These are phyloP conservation scores for Yponomeuta sedellus DNA, from an alignment of 2,888 invertebrate species.

Conservation along the genomic window DNA sequence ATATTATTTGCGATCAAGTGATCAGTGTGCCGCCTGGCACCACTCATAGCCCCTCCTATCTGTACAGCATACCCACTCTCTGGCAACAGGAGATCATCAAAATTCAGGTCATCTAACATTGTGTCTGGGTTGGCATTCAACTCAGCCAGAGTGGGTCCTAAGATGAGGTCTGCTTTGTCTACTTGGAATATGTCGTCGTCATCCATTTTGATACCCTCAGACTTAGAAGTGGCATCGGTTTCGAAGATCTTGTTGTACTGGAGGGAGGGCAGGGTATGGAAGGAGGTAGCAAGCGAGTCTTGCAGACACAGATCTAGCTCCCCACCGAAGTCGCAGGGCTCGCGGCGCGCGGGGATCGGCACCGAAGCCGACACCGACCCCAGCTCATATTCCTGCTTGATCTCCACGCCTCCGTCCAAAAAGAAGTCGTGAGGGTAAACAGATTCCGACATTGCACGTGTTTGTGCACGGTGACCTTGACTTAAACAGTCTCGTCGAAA, in stretches of 20 bases:
- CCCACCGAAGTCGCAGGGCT: constrained; percentile 69
- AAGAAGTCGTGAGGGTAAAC: constrained; percentile 79
- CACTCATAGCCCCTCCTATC: constrained; percentile 68
- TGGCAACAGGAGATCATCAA: constrained; percentile 87
- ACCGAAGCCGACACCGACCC: constrained; percentile 76
- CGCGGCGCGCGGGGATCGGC: constrained; percentile 77
- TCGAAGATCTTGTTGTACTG: constrained; percentile 62
- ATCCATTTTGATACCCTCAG: constrained; percentile 85
- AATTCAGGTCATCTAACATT: constrained; percentile 88
- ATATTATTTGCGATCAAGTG: constrained; percentile 39
- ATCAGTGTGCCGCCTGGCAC: constrained; percentile 41
- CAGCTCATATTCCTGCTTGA: constrained; percentile 79
- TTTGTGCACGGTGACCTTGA: constrained; percentile 69
- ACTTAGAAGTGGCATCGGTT: constrained; percentile 60
- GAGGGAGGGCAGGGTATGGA: constrained; percentile 57
- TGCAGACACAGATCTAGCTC: constrained; percentile 76
- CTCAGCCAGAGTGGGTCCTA: constrained; percentile 89
- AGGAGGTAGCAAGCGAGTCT: constrained; percentile 58
- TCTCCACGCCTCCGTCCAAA: constrained; percentile 77
- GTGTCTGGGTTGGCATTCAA: constrained; percentile 90
- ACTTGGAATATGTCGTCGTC: constrained; percentile 93
- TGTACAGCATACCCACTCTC: constrained; percentile 78
- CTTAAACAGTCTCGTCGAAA: constrained; percentile 68
- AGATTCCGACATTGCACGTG: constrained; percentile 80
- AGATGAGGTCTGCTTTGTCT: constrained; percentile 90